Base-by-base conservation (phyloP, 2,113 vertebrate genomes). In the Ginglymostoma cirratum region DNA sequence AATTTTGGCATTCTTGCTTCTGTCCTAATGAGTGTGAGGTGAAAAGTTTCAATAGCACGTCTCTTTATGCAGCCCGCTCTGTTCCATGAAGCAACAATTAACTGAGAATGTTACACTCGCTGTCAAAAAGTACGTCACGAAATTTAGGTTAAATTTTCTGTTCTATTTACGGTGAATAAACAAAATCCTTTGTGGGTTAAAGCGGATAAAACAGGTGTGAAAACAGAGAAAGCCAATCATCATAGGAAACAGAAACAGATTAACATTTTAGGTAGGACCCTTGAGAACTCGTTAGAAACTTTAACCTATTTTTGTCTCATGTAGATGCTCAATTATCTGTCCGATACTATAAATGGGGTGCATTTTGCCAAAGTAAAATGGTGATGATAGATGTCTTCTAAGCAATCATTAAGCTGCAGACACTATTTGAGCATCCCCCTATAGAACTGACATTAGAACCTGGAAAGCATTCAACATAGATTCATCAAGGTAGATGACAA, bases 231-330 rank as follows among this genome's bases (percentile, higher is more conserved):
- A 92, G 87, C 65, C 87, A 92, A 34, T 93, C 89, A 42, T 23
- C 61, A 66, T 92, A 14, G 61, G 61, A 92, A 92, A 42, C 61
- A 38, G 66, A 66, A 92, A 92, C 7, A 38, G 55, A 92, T n/a
- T 38, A 38, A 93, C 34, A 38, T 67, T 90, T 65, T 24, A 34
- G 61, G 61, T 21, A 19, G 61, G 61, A 93, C 89, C 61, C 61
- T 66, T 61, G 89, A 93, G 89, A 42, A 66, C 61, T 93, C 89
- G 38, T 93, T 93, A 66, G 61, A 93, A 93, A 93, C 7, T 19
- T 38, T 19, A 93, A 66, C 34, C 87, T 38, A 66, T 66, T 38
- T 92, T 66, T 67, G 8, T 93, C 89, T 19, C 65, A n/a, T 93
- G 15, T 38, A 67, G 15, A 38, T 66, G 55, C 34, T 66, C 55